Conservation (phyloP, 2,113 vertebrate genomes). For the Alces alces region DNA sequence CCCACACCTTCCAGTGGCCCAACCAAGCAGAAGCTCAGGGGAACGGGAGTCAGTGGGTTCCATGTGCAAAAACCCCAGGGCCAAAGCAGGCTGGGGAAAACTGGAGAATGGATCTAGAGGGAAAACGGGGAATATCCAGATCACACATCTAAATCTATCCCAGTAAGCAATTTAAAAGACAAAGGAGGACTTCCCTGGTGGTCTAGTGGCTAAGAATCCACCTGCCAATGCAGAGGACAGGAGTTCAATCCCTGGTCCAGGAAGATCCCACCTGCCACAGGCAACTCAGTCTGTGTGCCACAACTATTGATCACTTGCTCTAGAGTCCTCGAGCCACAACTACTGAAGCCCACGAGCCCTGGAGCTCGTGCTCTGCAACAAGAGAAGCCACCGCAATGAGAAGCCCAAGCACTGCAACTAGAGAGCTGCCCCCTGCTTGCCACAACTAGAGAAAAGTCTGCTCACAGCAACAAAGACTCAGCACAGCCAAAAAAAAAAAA, state of each 20-base stretch:
- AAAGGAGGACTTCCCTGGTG: neutral
- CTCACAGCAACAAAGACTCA: neutral
- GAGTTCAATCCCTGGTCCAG: neutral
- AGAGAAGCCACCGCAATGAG: neutral
- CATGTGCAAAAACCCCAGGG: neutral
- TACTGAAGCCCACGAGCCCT: neutral
- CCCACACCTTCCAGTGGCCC: neutral
- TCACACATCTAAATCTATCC: neutral
- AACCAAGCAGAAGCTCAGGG: neutral
- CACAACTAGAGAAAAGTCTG: neutral
- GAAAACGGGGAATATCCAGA: neutral
- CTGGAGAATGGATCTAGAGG: neutral
- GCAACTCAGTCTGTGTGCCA: neutral
- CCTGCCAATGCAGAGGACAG: neutral
- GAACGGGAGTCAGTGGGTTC: neutral
- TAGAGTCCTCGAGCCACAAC: neutral
- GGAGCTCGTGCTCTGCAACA: neutral
- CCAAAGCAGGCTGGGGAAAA: neutral
- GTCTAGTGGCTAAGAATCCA: neutral
- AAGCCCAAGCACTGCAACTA: neutral
- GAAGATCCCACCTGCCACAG: neutral
- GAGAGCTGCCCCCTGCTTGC: neutral
- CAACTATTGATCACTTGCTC: fast-evolving
- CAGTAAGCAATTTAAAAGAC: neutral
- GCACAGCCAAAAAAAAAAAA: neutral